Evolutionary conservation across 2,113 vertebrate species (phyloP).

Genomic region (Sarotherodon lohbergeri): DNA sequence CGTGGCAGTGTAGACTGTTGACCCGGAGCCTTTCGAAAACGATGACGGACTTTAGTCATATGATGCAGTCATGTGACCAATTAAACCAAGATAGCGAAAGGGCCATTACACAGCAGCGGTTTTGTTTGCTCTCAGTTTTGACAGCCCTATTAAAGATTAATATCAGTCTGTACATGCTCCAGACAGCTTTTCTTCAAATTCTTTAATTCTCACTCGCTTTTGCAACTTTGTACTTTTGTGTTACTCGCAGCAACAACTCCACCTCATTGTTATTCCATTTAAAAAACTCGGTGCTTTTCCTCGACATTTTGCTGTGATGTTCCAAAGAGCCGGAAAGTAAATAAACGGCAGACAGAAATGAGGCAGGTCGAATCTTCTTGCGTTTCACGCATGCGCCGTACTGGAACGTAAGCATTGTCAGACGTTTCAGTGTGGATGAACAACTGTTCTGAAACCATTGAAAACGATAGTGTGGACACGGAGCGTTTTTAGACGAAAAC

Average conservation of each 20-base stretch:
- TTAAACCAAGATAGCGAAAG: not conserved
- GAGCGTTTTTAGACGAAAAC: fast-evolving
- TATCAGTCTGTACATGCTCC: not conserved
- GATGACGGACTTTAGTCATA: fast-evolving
- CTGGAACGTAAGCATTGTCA: fast-evolving
- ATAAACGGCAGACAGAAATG: too few relatives aligned
- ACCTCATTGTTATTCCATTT: too few relatives aligned
- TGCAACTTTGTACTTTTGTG: not conserved
- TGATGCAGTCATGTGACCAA: not conserved
- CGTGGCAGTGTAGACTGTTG: not conserved
- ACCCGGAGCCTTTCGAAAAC: not conserved
- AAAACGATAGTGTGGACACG: too few relatives aligned
- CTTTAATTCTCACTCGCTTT: not conserved
- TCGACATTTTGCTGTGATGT: fast-evolving
- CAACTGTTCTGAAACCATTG: too few relatives aligned
- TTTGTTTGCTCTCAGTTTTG: not conserved
- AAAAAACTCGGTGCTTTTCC: fast-evolving
- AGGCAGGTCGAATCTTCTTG: not conserved
- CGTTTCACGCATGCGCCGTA: not conserved
- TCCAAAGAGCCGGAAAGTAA: not conserved
- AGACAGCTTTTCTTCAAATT: not conserved
- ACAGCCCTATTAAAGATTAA: not conserved
- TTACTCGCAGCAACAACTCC: too few relatives aligned
- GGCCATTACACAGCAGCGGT: too few relatives aligned
- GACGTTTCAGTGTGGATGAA: not conserved